Conservation (phyloP, 92 coral and sea anemone species). For the Virgularia gustaviana region DNA sequence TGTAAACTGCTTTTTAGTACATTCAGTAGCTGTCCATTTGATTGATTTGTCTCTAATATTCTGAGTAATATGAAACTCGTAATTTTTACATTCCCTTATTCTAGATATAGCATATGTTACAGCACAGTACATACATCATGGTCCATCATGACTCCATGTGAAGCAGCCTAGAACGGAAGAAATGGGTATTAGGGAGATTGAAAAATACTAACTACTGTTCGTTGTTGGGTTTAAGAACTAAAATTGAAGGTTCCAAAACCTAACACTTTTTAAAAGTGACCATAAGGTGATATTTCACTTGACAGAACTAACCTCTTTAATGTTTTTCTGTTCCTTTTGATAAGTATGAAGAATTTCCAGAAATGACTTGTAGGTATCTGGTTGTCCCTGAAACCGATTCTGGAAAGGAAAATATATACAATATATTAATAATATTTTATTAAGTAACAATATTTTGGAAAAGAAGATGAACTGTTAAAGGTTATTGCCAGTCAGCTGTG, state of each 20-base stretch:
- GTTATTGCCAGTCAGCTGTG: neutral
- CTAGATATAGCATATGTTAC: neutral
- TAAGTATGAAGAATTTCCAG: slow-evolving; percentile 94
- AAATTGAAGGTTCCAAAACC: neutral
- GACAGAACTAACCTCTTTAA: slow-evolving; percentile 69
- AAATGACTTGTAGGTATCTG: slow-evolving; percentile 94
- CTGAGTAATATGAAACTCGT: too few relatives aligned
- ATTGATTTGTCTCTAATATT: too few relatives aligned
- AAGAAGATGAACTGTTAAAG: neutral
- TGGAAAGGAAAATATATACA: slow-evolving; percentile 20
- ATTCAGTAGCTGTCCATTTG: too few relatives aligned
- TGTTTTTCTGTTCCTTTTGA: slow-evolving; percentile 93
- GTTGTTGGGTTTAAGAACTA: neutral
- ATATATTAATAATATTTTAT: too few relatives aligned
- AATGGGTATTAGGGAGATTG: neutral
- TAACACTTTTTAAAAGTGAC: neutral
- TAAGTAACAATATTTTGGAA: neutral
- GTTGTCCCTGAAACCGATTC: slow-evolving; percentile 99
- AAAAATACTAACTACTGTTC: neutral
- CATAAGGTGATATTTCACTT: neutral
- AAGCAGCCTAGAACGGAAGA: slow-evolving; percentile 69
- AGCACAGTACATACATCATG: slow-evolving; percentile 20
- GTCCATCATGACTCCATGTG: slow-evolving; percentile 64
- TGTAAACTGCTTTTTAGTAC: too few relatives aligned
- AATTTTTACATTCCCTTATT: too few relatives aligned